Base-by-base conservation (phyloP, 2,113 vertebrate genomes). In the Grammomys surdaster region DNA sequence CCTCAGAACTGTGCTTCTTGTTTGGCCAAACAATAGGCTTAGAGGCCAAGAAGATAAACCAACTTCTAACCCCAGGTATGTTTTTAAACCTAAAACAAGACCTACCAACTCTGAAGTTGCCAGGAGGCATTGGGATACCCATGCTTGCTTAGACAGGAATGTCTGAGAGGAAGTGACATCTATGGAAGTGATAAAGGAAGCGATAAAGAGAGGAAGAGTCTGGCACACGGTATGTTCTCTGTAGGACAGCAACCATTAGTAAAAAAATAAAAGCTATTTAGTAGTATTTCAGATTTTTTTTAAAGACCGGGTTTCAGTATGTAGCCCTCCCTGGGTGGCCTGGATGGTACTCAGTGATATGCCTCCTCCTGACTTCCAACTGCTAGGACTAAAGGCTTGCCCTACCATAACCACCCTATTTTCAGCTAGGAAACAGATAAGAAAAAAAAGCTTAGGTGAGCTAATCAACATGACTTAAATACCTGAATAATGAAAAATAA, bases 281-380 rank as follows among this genome's bases (percentile, higher is more conserved):
- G 76, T 84, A 95, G 31, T 56, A 91, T 46, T 82, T 91, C 67
- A 76, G 63, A 33, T 95, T 77, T 93, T 94, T 90, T 75, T 75
- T 26, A 6, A 80, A 54, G 77, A 54, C 8, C 22, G 17, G 31
- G 77, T 54, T 51, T 80, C 77, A 54, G 14, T 54, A 20, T 80
- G 7, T 51, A 78, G 76, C 14, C 28, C 46, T 78, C 77, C 12
- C 31, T 36, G 48, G 17, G 1, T 56, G 33, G 78, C 51, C 51
- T 81, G 33, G 78, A n/a, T 56, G 78, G 9, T n/a, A 56, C 51
- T 22, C 31, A 54, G 46, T 33, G 9, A 36, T 22, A 80, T 36
- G 31, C 7, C 48, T 80, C 11, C 19, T 56, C 51, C 14, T n/a
- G 19, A 20, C 51, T n/a, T 56, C 78, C 19, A 56, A 56, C 9